Base-by-base conservation (phyloP, 2,888 invertebrate species). In the Rhagonycha fulva region DNA sequence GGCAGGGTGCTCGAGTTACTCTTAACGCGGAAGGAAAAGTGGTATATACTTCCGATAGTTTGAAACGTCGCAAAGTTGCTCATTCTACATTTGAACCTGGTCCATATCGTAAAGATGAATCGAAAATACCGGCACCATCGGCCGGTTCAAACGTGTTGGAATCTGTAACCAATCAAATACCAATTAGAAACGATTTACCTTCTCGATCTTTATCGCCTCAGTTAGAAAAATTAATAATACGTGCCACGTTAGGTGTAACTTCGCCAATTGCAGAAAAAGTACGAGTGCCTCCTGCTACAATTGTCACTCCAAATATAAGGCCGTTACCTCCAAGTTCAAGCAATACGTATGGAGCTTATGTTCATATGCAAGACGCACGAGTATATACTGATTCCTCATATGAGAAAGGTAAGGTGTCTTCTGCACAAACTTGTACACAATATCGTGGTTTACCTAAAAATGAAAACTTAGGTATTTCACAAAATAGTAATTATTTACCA, bases 71-170 rank as follows among this genome's bases (percentile, higher is more conserved):
- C 80, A 95, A 95, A 89, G 94, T 93, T 77, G 93, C 94, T 14
- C 94, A 95, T 84, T 94, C 95, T 60, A 95, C 96, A 32, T 96
- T 96, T 84, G 95, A 95, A 89, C 96, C 96, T 74, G 96, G 96
- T 81, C 95, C 95, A 63, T 94, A 94, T 86, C 94, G 96, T 24
- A 94, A 94, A 88, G 92, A 92, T 2, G 19, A 19, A 19, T 19
- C 19, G 19, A 19, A 19, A 83, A 82, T 84, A 2, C 77, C 81
- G 1, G 88, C 88, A 11, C 88, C 89, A 4, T 87, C 84, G 66
- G 78, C 79, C 5, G 89, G 89, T 79, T 4, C 86, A 11, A 87
- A 88, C 73, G 84, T 86, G 9, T 85, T 89, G 14, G 86, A 89
- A 68, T 89, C 90, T 9, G 88, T 90, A 0, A 14, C 82, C 70